Conservation (phyloP, 2,888 invertebrate genomes). For the Mythimna ferrago region DNA sequence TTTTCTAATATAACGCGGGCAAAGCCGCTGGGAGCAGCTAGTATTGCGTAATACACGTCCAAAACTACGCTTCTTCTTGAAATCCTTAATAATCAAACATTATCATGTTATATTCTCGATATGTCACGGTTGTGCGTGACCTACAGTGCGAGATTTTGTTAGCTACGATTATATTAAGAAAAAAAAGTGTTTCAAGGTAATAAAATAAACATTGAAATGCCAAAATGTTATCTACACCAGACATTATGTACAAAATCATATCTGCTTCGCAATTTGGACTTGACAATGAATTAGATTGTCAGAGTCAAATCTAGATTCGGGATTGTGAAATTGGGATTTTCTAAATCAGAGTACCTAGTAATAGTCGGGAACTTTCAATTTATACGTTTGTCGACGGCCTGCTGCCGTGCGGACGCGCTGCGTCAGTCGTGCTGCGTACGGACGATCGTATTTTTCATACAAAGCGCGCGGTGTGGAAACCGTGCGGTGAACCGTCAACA, state of each 20-base stretch:
- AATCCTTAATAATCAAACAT: background rate
- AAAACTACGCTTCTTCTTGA: background rate
- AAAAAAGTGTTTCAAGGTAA: slow-evolving; percentile 23
- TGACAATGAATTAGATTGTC: background rate
- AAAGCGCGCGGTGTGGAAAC: too few relatives aligned
- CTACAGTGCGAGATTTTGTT: background rate
- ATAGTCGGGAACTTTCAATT: too few relatives aligned
- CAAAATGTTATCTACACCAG: background rate
- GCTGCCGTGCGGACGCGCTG: too few relatives aligned
- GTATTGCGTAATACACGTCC: background rate
- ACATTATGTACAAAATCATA: background rate
- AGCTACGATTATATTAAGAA: background rate
- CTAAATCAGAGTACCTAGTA: background rate
- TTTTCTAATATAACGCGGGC: too few relatives aligned
- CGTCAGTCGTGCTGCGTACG: too few relatives aligned
- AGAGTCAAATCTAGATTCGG: background rate
- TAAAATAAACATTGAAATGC: background rate
- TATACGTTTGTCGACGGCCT: too few relatives aligned
- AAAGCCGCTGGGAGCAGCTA: too few relatives aligned
- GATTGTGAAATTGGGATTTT: background rate
- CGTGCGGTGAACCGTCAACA: too few relatives aligned
- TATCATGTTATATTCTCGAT: background rate
- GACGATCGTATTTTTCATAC: too few relatives aligned
- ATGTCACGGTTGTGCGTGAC: background rate
- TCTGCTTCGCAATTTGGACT: background rate